Conservation (phyloP, 1,140 invertebrate species). For the Olivierus martensii region DNA sequence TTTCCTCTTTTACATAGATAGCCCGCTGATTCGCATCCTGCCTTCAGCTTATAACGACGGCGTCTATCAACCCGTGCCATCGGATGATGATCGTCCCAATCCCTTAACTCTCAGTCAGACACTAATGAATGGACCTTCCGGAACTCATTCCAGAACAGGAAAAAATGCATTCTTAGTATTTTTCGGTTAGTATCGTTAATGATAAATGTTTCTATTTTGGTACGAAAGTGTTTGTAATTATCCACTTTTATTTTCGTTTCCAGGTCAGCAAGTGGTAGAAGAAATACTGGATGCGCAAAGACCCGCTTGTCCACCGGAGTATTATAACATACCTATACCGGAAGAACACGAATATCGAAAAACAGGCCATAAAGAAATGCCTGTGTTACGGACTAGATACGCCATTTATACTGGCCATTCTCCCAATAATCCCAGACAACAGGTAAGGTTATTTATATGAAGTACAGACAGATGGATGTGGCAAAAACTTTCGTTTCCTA, state of each 20-base stretch:
- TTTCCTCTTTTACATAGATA: slow-evolving; percentile 29
- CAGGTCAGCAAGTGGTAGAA: slow-evolving; percentile 47
- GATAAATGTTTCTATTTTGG: not conserved
- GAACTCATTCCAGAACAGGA: slow-evolving; percentile 37
- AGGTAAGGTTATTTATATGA: slow-evolving; percentile 26
- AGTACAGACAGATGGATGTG: too few relatives aligned
- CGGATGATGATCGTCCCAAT: slow-evolving; percentile 35
- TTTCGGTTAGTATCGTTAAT: slow-evolving; percentile 40
- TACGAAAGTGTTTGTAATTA: not conserved
- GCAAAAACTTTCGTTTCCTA: too few relatives aligned
- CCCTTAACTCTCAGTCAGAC: slow-evolving; percentile 39
- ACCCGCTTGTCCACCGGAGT: slow-evolving; percentile 41
- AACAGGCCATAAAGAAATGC: slow-evolving; percentile 29
- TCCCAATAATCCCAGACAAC: slow-evolving; percentile 41
- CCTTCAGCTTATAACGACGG: slow-evolving; percentile 47
- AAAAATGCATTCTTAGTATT: slow-evolving; percentile 50
- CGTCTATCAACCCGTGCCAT: slow-evolving; percentile 37
- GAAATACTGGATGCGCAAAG: slow-evolving; percentile 46
- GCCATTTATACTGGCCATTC: slow-evolving; percentile 35
- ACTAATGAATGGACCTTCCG: slow-evolving; percentile 36
- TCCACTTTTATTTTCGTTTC: slow-evolving; percentile 4
- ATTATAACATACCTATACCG: slow-evolving; percentile 41
- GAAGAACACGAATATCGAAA: slow-evolving; percentile 27
- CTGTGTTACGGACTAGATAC: slow-evolving; percentile 37
- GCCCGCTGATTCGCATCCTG: slow-evolving; percentile 39